Evolutionary conservation across 1,140 invertebrate genomes (phyloP).

Genomic region (Polyergus mexicanus): DNA sequence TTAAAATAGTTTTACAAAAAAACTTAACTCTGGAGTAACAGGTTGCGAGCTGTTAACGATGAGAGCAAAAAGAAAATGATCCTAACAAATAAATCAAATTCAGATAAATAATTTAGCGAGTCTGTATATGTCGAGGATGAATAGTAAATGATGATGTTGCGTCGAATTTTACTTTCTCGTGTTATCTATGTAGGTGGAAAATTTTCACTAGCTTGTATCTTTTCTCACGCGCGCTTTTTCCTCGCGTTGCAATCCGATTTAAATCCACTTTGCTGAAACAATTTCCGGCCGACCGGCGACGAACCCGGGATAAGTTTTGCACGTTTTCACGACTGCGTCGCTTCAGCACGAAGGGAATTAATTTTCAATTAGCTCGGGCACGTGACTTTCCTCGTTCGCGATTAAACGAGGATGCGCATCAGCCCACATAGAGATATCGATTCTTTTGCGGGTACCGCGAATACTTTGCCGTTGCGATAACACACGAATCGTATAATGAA

Average conservation of each 20-base stretch:
- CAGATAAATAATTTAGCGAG: background rate
- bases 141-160: conserved; percentile 16
- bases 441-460: background rate
- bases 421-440: conserved; percentile 9
- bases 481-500: background rate
- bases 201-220: background rate
- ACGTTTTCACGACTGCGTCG: conserved; percentile 22
- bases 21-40: background rate
- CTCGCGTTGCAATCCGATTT: conserved; percentile 12
- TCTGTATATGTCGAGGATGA: conserved; percentile 34
- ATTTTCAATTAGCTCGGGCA: conserved; percentile 45
- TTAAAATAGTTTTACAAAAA: background rate
- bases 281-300: conserved; percentile 4
- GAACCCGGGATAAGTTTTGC: conserved; percentile 14
- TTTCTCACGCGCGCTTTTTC: background rate
- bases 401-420: conserved; percentile 27
- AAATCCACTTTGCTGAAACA: conserved; percentile 25
- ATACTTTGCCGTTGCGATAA: background rate
- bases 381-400: conserved; percentile 20
- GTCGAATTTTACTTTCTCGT: conserved; percentile 15
- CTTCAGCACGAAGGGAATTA: conserved; percentile 34
- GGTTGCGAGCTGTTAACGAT: background rate
- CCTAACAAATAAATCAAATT: conserved; percentile 29
- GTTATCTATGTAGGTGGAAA: background rate
- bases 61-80: conserved; percentile 1